Evolutionary conservation across 2,113 vertebrate genomes (phyloP), one percentile per base, ranked within the genome.

Genomic region (Sylvietta virens): DNA sequence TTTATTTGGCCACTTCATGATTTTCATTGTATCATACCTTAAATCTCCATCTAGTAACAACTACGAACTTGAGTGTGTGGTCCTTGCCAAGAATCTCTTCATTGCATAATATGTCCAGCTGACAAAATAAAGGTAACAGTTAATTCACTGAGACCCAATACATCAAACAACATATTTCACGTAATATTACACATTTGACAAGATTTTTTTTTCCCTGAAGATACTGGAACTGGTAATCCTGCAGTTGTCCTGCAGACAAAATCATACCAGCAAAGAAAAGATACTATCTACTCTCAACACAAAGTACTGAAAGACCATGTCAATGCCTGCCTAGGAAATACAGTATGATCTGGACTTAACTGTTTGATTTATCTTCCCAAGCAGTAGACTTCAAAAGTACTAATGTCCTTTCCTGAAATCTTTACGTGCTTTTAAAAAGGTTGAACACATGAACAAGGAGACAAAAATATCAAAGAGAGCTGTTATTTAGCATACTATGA

Each of bases 51-150:
- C 99, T 98, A 23, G 99, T 99, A 97, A 99, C 99, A 67, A 99
- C 99, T 97, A 99, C 99, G 95, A 99, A 99, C 97, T 99, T 99
- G 97, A 99, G 98, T 0, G 99, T 99, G 96, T 99, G 99, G 97
- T 99, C 99, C 97, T 99, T 99, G 92, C 99, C 99, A 97, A 99
- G 97, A 96, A 99, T 99, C 97, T 99, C 99, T 97, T 99, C 99
- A 61, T 99, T 99, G 99, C 99, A 99, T 99, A 99, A 99, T 98
- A 99, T 99, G 96, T 99, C 99, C 98, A 99, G 98, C 99, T 99
- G 97, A 74, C 40, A 92, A 95, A 88, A 95, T 19, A 89, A 90
- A 94, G 37, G 89, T 6, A 12, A 84, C 45, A 86, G 48, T 92
- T 65, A 44, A 80, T 84, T 95, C 56, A 94, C 0, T 45, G 51